Evolutionary conservation across 2,113 vertebrate genomes (phyloP), one percentile per base, ranked within the genome.

Genomic region (Ciconia stormi): DNA sequence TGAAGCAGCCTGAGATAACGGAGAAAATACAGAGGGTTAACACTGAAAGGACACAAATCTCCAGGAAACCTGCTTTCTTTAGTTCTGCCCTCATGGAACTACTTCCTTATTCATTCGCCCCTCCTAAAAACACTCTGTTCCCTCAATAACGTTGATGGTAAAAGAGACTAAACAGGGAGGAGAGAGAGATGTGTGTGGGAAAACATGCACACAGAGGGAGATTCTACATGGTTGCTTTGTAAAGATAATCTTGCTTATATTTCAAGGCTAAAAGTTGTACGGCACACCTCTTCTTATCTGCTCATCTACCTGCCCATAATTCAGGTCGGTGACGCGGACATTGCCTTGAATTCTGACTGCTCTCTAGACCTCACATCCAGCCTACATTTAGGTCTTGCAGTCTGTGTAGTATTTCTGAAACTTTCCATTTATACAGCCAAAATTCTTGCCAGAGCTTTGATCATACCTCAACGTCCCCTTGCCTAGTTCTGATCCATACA

Each of bases 131-230:
- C 34, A 40, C 27, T n/a, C 38, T 10, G 11, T 12, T 87, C 49
- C 29, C 65, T 62, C 65, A 21, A 0, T 2, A 19, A 59, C 7
- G 19, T 0, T 1, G 10, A 78, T 20, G 18, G 36, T 38, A 52
- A n/a, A 69, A 34, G 55, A 55, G 20, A 73, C 6, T 23, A 5
- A 46, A 52, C 11, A 47, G 63, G 66, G 20, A 91, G 14, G 20
- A 83, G 49, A 36, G 7, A 52, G n/a, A 67, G 42, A 14, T 11
- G 29, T 30, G 49, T 1, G 0, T 26, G 79, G n/a, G 23, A 40
- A 77, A 89, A 71, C 2, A 52, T 63, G 13, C 36, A 53, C 30
- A 16, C 9, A 40, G n/a, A 44, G 49, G 27, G 52, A 36, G 71
- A 46, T 10, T 16, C 56, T 32, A 6, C 16, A 7, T 2, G 19